Percentiles rank a stretch among this genome's conserved stretches.
Conservation (phyloP, 1,140 invertebrate species). For the Hesperophylax magnus region DNA sequence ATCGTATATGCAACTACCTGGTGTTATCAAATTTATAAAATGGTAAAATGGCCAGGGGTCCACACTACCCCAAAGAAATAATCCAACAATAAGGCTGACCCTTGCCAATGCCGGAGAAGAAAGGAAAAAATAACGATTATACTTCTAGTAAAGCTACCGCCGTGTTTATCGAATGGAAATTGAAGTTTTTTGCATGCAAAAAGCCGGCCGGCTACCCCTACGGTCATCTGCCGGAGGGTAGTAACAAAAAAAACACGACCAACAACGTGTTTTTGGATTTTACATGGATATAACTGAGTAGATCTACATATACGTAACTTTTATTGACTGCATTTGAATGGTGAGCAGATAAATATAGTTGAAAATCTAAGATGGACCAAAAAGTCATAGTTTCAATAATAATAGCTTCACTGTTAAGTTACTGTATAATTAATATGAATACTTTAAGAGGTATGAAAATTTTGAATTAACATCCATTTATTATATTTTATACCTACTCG, state of each 20-base stretch:
- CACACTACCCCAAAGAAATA: slow-evolving; percentile 25
- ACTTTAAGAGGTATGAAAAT: no score
- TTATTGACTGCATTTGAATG: no score
- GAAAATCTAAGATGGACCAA: no score
- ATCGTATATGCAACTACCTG: slow-evolving; percentile 45
- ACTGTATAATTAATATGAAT: no score
- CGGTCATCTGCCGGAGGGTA: slow-evolving; percentile 24
- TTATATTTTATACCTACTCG: no score
- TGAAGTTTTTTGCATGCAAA: slow-evolving; percentile 37
- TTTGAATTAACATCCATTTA: no score
- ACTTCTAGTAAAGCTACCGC: slow-evolving; percentile 41
- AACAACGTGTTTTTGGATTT: slow-evolving; percentile 33
- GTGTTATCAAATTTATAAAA: slow-evolving; percentile 13
- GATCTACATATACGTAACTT: background rate
- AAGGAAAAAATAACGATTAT: slow-evolving; percentile 52
- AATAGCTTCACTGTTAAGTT: no score
- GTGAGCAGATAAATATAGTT: no score
- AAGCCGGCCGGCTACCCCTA: slow-evolving; percentile 8
- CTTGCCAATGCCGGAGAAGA: slow-evolving; percentile 37
- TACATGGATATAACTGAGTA: slow-evolving; percentile 21
- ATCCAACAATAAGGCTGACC: slow-evolving; percentile 48
- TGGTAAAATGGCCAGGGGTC: slow-evolving; percentile 13
- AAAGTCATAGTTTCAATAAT: no score
- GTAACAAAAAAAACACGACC: slow-evolving; percentile 22
- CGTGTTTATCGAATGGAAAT: slow-evolving; percentile 45